These are phyloP conservation scores for Cinclus cinclus DNA, from an alignment of 2,113 vertebrate species.

Conservation along the genomic window DNA sequence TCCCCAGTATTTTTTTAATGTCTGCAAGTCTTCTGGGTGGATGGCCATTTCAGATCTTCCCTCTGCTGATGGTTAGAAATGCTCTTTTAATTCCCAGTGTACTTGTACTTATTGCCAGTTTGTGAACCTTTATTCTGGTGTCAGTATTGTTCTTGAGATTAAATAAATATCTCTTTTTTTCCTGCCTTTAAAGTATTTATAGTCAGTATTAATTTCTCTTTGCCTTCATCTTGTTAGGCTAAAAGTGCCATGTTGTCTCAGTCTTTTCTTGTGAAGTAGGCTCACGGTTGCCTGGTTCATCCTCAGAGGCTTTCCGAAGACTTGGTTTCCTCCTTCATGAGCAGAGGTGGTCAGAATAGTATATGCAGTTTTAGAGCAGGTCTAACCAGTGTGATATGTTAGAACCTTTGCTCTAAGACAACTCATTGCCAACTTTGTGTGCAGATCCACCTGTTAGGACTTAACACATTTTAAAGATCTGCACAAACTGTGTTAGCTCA, in stretches of 20 bases:
- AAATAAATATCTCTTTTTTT: not conserved
- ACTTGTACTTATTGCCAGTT: not conserved
- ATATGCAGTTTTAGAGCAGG: not conserved
- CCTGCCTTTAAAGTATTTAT: not conserved
- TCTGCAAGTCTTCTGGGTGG: not conserved
- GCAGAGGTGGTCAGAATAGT: not conserved
- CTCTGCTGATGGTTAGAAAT: not conserved
- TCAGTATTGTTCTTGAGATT: not conserved
- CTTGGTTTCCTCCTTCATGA: not conserved
- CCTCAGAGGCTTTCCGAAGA: not conserved
- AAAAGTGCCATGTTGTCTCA: not conserved
- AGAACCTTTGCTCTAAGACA: not conserved
- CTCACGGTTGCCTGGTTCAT: not conserved
- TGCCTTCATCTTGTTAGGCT: not conserved
- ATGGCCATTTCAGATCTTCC: not conserved
- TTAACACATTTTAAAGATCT: not conserved
- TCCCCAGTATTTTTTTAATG: not conserved
- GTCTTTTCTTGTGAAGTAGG: not conserved
- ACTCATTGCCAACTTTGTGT: not conserved
- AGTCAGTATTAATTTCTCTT: not conserved
- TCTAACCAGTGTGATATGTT: not conserved
- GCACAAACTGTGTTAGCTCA: not conserved
- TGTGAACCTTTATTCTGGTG: not conserved
- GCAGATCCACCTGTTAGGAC: not conserved
- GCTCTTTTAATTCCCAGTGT: not conserved